These are phyloP conservation scores for Antechinus flavipes DNA, from an alignment of 2,113 vertebrate genomes.

Conservation along the genomic window DNA sequence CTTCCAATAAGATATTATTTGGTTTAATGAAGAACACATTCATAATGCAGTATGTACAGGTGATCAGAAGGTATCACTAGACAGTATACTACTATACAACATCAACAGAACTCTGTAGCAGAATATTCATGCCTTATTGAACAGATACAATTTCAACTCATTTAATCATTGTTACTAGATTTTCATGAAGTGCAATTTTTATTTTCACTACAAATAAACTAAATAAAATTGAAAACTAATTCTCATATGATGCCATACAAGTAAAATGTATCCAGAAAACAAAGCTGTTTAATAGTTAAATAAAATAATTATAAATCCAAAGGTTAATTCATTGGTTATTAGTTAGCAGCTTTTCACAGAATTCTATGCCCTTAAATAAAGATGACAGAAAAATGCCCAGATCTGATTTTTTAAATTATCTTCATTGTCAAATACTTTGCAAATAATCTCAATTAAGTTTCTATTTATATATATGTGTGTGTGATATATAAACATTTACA, in stretches of 20 bases:
- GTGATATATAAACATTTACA: not conserved
- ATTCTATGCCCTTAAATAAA: not conserved
- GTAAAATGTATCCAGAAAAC: slow-evolving; percentile 18
- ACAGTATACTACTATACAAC: not conserved
- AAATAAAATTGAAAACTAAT: not conserved
- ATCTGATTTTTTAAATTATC: not conserved
- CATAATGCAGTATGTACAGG: not conserved
- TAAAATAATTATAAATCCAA: slow-evolving; percentile 16
- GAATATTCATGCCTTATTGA: not conserved
- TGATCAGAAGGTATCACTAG: not conserved
- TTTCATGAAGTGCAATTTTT: slow-evolving; percentile 39
- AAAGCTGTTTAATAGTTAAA: slow-evolving; percentile 13
- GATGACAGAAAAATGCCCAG: not conserved
- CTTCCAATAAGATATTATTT: not conserved
- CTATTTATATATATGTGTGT: not conserved
- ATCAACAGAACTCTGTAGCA: not conserved
- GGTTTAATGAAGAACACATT: not conserved
- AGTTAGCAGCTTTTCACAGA: not conserved
- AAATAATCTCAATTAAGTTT: not conserved
- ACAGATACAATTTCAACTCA: slow-evolving; percentile 30
- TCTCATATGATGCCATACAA: not conserved
- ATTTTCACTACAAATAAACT: slow-evolving; percentile 25
- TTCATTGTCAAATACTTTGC: not conserved
- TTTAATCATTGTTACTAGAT: not conserved
- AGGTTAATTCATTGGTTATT: slow-evolving; percentile 7